phyloP scores from a whole-genome alignment of 2,888 invertebrate genomes.

The Scelioninae gen. 1 region DNA sequence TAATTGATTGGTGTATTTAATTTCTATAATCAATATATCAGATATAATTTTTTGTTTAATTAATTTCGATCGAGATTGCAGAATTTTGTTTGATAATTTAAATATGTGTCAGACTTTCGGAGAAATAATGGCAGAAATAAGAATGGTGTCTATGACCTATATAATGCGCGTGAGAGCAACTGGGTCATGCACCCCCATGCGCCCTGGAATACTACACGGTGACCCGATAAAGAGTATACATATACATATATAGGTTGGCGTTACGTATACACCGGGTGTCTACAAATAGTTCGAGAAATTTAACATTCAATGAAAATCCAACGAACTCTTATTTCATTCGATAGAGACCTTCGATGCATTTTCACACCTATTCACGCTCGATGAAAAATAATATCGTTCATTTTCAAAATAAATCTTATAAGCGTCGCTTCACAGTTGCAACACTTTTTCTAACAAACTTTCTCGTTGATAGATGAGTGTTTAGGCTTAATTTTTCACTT shows the following conservation, averaged over 20 bases:
- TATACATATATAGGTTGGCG: conserved; percentile 64
- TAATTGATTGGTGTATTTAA: too few relatives aligned
- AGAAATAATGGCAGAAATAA: conserved; percentile 49
- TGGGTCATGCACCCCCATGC: conserved; percentile 82
- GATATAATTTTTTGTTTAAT: too few relatives aligned
- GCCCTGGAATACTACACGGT: conserved; percentile 83
- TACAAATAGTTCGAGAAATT: conserved; percentile 67
- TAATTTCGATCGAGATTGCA: too few relatives aligned
- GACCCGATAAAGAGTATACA: conserved; percentile 72
- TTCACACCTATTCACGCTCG: conserved; percentile 53
- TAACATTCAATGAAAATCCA: conserved; percentile 68
- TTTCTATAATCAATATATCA: too few relatives aligned
- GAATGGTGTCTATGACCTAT: conserved; percentile 83
- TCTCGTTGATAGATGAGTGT: too few relatives aligned
- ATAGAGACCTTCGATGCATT: conserved; percentile 51
- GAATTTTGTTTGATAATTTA: conserved; percentile 18
- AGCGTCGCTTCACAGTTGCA: background rate
- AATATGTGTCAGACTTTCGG: conserved; percentile 10
- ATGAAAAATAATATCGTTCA: conserved; percentile 42
- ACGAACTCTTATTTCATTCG: conserved; percentile 65
- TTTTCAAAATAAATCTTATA: conserved; percentile 21
- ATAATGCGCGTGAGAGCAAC: conserved; percentile 82
- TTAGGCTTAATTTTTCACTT: too few relatives aligned
- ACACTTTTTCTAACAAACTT: background rate
- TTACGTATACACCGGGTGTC: conserved; percentile 67